Conservation (phyloP, 35 echinoderm and acorn worm species). For the Acanthaster planci region DNA sequence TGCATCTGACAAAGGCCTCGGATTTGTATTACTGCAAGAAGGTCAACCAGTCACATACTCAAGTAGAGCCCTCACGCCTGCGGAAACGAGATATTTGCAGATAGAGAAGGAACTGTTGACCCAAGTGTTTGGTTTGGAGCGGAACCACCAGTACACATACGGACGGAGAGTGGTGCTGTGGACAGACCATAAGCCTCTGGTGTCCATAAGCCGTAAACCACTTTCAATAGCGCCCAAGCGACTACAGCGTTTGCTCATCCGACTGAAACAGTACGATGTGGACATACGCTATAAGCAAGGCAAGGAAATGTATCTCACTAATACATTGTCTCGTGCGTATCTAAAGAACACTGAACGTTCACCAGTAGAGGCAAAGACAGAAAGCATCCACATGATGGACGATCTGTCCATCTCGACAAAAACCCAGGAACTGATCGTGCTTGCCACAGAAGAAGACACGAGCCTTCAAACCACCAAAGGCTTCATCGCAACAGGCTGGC, state of each 20-base stretch:
- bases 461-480: constrained; percentile 1
- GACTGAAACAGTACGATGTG: not conserved
- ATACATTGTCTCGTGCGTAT: constrained; percentile 47
- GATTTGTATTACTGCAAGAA: constrained; percentile 53
- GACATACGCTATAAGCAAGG: too few relatives aligned
- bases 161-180: constrained; percentile 37
- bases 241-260: not conserved
- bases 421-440: not conserved
- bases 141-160: constrained; percentile 53
- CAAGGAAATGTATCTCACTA: constrained; percentile 58
- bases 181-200: constrained; percentile 64
- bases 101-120: constrained; percentile 83
- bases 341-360: constrained; percentile 32
- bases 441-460: constrained; percentile 36
- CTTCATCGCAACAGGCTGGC: constrained; percentile 5
- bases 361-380: constrained; percentile 26
- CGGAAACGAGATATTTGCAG: constrained; percentile 52
- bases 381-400: constrained; percentile 43
- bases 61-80: constrained; percentile 48
- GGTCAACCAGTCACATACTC: constrained; percentile 59
- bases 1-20: constrained; percentile 48
- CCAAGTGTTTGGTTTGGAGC: constrained; percentile 46
- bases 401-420: constrained; percentile 26
- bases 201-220: constrained; percentile 21
- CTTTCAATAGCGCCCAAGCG: constrained; percentile 10